These are phyloP conservation scores for Hypothenemus hampei DNA, from an alignment of 1,140 invertebrate genomes.

Conservation along the genomic window DNA sequence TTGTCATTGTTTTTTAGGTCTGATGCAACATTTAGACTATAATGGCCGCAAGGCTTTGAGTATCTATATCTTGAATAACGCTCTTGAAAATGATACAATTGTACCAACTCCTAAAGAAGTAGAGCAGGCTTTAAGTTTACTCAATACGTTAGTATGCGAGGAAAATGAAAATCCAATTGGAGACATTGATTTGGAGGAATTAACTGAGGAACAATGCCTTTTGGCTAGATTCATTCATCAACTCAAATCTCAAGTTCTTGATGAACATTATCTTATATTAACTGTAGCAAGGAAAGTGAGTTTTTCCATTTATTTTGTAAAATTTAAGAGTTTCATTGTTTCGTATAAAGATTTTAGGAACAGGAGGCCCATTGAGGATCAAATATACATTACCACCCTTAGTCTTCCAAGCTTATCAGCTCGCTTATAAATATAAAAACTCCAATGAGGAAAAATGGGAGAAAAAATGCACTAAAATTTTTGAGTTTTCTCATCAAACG, in stretches of 20 bases:
- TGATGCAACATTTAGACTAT: conserved; percentile 88
- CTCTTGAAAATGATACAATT: conserved; percentile 81
- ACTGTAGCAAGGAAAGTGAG: conserved; percentile 75
- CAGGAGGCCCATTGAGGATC: conserved; percentile 82
- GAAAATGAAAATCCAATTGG: conserved; percentile 68
- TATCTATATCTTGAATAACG: conserved; percentile 82
- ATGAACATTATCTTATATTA: conserved; percentile 91
- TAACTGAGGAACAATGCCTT: conserved; percentile 93
- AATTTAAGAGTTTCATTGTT: conserved; percentile 6
- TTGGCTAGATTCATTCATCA: conserved; percentile 88
- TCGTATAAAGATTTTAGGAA: conserved; percentile 65
- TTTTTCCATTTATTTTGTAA: conserved; percentile 1
- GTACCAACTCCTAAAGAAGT: conserved; percentile 82
- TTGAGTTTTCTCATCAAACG: conserved; percentile 95
- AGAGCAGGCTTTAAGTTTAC: conserved; percentile 50
- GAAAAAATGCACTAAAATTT: conserved; percentile 97
- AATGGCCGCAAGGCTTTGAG: conserved; percentile 82
- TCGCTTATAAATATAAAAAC: conserved; percentile 80
- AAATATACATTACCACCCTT: conserved; percentile 92
- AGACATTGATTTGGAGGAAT: conserved; percentile 85
- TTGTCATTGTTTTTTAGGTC: conserved; percentile 37
- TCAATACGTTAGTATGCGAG: conserved; percentile 83
- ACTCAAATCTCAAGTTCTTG: conserved; percentile 76
- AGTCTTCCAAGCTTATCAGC: conserved; percentile 90
- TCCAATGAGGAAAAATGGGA: conserved; percentile 90